phyloP scores from a whole-genome alignment of 2,888 invertebrate species.

The Amblyteles armatorius region DNA sequence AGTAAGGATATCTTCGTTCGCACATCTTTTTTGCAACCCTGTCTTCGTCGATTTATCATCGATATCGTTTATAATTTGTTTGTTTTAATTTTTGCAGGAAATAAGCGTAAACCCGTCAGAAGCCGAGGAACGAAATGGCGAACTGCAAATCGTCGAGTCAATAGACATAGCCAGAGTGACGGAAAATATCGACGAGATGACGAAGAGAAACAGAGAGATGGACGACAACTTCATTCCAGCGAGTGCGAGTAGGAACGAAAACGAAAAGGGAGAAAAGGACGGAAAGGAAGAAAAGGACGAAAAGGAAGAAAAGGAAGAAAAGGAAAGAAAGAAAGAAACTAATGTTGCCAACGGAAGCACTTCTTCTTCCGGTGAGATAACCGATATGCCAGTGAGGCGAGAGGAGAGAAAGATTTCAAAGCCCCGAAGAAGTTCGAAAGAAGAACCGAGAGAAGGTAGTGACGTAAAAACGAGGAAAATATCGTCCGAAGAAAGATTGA shows the following conservation, averaged over 20 bases:
- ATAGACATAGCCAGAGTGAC: slow-evolving; percentile 74
- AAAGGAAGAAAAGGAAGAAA: slow-evolving; percentile 13
- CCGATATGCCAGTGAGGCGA: neutral
- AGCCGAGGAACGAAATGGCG: slow-evolving; percentile 37
- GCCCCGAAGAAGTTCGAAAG: slow-evolving; percentile 24
- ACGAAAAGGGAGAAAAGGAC: neutral
- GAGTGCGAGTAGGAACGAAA: slow-evolving; percentile 38
- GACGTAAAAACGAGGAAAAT: slow-evolving; percentile 3
- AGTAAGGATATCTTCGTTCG: slow-evolving; percentile 65
- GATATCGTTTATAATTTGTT: neutral
- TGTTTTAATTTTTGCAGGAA: slow-evolving; percentile 64
- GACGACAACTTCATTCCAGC: slow-evolving; percentile 54
- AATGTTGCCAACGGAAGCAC: neutral
- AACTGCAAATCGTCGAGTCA: slow-evolving; percentile 73
- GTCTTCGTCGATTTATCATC: neutral
- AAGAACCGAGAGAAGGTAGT: slow-evolving; percentile 15
- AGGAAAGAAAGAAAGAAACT: slow-evolving; percentile 3
- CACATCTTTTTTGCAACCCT: no score
- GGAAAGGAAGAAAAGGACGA: neutral
- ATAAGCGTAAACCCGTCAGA: slow-evolving; percentile 44
- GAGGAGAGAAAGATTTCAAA: slow-evolving; percentile 20
- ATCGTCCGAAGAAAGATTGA: slow-evolving; percentile 11
- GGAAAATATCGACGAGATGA: slow-evolving; percentile 77
- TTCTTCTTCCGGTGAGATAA: neutral
- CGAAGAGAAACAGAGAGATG: slow-evolving; percentile 67